Percentiles rank a stretch among this genome's conserved stretches.
Conservation (phyloP, 2,113 vertebrate genomes). For the Aix galericulata region DNA sequence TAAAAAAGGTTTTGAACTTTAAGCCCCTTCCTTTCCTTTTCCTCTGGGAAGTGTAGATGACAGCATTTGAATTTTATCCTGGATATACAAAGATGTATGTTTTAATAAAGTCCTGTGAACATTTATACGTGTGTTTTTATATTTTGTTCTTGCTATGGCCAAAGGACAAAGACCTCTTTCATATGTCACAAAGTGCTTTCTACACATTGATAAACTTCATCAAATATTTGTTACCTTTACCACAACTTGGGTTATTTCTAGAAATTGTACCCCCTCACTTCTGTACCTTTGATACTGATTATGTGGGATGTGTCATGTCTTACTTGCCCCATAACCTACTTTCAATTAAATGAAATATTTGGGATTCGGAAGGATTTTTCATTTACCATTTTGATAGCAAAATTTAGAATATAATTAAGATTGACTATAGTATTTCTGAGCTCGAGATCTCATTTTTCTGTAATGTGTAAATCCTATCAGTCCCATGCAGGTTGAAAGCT, state of each 20-base stretch:
- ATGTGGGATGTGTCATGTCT: neutral
- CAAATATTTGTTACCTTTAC: neutral
- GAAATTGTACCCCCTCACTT: neutral
- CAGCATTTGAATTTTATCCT: neutral
- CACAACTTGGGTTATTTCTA: neutral
- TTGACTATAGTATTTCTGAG: neutral
- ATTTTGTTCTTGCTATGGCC: neutral
- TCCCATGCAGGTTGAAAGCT: neutral
- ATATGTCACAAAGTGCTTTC: fast-evolving
- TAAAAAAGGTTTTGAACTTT: neutral
- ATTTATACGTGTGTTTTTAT: neutral
- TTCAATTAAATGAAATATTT: neutral
- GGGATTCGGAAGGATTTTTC: neutral
- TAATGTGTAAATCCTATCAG: neutral
- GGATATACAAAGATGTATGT: neutral
- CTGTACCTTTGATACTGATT: neutral
- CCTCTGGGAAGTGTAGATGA: neutral
- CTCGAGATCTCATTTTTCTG: neutral
- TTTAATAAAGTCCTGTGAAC: constrained; percentile 3
- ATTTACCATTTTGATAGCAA: neutral
- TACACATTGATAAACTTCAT: neutral
- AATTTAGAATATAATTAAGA: neutral
- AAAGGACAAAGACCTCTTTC: neutral
- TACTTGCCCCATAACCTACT: neutral
- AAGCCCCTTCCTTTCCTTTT: neutral